Evolutionary conservation across 2,797 vertebrate species (phyloP).

Genomic region (Danio kyathit): DNA sequence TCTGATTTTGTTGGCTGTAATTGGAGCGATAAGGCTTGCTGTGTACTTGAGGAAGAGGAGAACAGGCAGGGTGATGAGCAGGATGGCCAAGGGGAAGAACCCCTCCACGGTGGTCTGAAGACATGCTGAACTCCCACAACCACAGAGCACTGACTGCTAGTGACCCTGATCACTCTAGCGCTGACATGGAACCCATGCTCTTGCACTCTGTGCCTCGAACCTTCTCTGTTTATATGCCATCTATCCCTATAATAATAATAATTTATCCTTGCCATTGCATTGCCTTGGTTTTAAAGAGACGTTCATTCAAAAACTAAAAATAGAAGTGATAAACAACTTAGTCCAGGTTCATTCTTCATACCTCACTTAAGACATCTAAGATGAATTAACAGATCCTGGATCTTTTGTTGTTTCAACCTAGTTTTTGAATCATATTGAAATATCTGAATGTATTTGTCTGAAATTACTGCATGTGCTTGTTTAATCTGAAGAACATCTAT

Average conservation of each 20-base stretch:
- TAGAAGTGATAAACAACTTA: not conserved
- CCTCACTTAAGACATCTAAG: too few relatives aligned
- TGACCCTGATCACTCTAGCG: constrained; percentile 78
- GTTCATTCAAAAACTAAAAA: not conserved
- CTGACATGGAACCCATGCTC: constrained; percentile 77
- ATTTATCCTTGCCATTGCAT: not conserved
- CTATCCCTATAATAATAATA: constrained; percentile 11
- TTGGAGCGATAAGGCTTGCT: constrained; percentile 51
- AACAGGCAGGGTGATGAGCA: constrained; percentile 47
- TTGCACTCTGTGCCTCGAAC: constrained; percentile 18
- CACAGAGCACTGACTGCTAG: constrained; percentile 75
- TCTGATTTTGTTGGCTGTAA: constrained; percentile 42
- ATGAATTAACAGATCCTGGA: too few relatives aligned
- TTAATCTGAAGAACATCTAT: too few relatives aligned
- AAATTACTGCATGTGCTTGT: too few relatives aligned
- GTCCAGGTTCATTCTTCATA: not conserved
- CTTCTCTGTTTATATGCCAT: constrained; percentile 3
- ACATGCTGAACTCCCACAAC: constrained; percentile 71
- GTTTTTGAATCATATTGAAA: too few relatives aligned
- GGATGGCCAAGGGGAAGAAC: constrained; percentile 70
- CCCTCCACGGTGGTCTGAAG: constrained; percentile 79
- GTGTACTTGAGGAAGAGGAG: constrained; percentile 42
- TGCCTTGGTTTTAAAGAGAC: not conserved
- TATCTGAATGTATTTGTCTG: too few relatives aligned
- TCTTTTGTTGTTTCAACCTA: too few relatives aligned